phyloP scores from a whole-genome alignment of 2,113 vertebrate species.

The Pyrgilauda ruficollis region DNA sequence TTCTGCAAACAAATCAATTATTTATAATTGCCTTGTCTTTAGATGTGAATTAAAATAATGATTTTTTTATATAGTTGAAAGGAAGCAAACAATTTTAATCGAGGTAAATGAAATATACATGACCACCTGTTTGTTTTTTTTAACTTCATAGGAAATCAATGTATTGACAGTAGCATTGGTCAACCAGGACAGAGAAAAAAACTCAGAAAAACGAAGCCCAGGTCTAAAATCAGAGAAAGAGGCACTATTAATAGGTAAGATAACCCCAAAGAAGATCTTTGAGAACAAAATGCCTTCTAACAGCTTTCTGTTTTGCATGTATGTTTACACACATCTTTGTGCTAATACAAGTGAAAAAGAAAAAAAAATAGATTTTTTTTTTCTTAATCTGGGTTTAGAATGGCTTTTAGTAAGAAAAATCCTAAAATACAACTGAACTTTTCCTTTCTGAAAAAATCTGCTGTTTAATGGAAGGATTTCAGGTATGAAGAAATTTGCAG shows the following conservation, averaged over 20 bases:
- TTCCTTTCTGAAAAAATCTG: neutral
- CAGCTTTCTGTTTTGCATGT: neutral
- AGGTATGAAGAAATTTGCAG: neutral
- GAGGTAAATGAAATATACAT: slow-evolving; percentile 30
- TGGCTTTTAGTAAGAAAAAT: neutral
- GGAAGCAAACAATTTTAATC: neutral
- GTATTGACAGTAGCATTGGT: slow-evolving; percentile 78
- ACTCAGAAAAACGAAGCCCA: slow-evolving; percentile 73
- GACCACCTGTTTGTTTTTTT: slow-evolving; percentile 44
- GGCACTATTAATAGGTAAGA: slow-evolving; percentile 87
- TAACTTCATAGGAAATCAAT: slow-evolving; percentile 80
- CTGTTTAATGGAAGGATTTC: neutral
- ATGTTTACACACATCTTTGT: neutral
- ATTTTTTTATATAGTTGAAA: slow-evolving; percentile 26
- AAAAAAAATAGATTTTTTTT: neutral
- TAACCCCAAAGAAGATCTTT: neutral
- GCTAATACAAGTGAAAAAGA: neutral
- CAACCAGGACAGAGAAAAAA: slow-evolving; percentile 81
- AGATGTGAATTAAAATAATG: slow-evolving; percentile 41
- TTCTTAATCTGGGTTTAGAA: neutral
- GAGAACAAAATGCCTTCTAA: neutral
- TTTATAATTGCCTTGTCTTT: slow-evolving; percentile 48
- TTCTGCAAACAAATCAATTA: slow-evolving; percentile 37
- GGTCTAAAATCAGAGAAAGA: slow-evolving; percentile 87
- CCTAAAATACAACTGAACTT: neutral